Conservation (phyloP, 2,888 invertebrate species). For the Sympetrum striolatum region DNA sequence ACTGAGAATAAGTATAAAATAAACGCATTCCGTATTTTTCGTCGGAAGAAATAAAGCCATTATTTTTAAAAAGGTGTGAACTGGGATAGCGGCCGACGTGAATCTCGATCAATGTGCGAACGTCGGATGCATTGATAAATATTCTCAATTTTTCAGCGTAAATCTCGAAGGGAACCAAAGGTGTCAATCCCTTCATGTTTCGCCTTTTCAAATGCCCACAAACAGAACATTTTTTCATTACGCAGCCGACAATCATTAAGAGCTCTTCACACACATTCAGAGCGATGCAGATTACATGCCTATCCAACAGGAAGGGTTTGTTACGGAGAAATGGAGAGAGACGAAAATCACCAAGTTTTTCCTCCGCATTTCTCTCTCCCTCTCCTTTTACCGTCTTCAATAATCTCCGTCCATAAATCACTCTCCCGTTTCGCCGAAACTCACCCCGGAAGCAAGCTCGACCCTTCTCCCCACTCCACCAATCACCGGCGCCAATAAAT, state of each 20-base stretch:
- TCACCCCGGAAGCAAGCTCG: neutral
- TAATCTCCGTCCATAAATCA: neutral
- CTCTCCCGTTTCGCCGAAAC: neutral
- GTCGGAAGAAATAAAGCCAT: neutral
- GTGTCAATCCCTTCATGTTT: neutral
- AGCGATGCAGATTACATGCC: neutral
- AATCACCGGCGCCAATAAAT: neutral
- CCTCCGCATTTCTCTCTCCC: neutral
- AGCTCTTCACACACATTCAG: neutral
- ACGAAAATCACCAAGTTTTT: neutral
- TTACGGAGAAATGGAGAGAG: neutral
- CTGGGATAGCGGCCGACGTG: neutral
- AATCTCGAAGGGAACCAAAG: neutral
- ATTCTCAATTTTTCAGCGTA: neutral
- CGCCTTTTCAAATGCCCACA: neutral
- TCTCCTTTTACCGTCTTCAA: neutral
- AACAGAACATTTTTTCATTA: neutral
- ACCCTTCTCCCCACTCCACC: neutral
- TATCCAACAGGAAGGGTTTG: neutral
- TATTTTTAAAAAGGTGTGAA: neutral
- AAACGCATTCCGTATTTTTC: neutral
- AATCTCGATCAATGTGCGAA: neutral
- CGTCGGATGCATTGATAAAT: neutral
- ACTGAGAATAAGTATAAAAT: neutral
- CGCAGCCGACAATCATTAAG: neutral